A percentile compares a stretch with the other conserved stretches of the same genome.
These are phyloP conservation scores for Colletes latitarsis DNA, from an alignment of 1,140 invertebrate genomes.

Conservation along the genomic window DNA sequence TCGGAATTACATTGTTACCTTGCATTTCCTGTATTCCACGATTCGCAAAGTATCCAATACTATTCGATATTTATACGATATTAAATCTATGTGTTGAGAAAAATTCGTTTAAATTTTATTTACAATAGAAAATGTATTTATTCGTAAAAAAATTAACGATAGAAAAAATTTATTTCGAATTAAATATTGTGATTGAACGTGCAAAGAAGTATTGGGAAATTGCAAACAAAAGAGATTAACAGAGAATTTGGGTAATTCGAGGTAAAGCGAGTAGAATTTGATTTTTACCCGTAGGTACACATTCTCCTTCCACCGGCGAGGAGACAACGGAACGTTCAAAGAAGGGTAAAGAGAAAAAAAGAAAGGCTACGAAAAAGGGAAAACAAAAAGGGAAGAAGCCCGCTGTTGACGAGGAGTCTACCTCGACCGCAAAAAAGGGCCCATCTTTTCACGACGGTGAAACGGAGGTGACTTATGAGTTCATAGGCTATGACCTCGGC, in stretches of 20 bases:
- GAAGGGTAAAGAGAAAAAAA: background rate
- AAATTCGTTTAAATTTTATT: background rate
- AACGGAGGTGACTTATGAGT: conserved; percentile 49
- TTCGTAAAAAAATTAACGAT: too few species aligned
- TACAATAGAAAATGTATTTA: too few species aligned
- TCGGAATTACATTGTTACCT: too few species aligned
- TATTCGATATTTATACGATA: too few species aligned
- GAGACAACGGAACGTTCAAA: too few species aligned
- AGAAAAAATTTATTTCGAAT: too few species aligned
- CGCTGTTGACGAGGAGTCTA: conserved; percentile 29
- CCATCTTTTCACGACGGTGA: conserved; percentile 2
- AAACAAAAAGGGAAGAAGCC: conserved; percentile 29
- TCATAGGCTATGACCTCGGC: conserved; percentile 77
- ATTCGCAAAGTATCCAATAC: too few species aligned
- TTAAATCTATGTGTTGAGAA: background rate
- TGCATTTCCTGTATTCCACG: too few species aligned
- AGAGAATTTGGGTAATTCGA: too few species aligned
- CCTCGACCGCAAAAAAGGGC: conserved; percentile 44
- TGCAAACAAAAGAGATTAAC: background rate
- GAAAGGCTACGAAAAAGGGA: background rate
- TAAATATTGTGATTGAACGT: too few species aligned
- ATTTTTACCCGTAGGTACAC: background rate
- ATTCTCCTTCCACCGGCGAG: background rate
- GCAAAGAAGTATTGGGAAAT: too few species aligned
- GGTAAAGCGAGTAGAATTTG: background rate